A percentile compares a stretch with the other conserved stretches of the same genome.
Evolutionary conservation across 1,140 invertebrate genomes (phyloP).

Genomic region (Camponotus vicinus): DNA sequence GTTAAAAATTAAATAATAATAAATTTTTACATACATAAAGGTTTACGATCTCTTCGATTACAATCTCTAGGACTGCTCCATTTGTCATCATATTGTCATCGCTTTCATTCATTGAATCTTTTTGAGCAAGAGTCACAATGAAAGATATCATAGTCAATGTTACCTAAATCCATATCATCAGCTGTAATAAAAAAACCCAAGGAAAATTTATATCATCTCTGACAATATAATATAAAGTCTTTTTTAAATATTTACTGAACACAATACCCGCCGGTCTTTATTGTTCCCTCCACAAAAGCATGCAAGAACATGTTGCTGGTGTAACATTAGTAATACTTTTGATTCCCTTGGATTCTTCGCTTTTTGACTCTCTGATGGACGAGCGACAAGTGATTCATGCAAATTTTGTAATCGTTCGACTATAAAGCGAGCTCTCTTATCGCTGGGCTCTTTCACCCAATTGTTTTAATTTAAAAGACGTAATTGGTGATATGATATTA

Average conservation of each 20-base stretch:
- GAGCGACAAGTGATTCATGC: conserved; percentile 90
- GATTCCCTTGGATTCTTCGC: conserved; percentile 89
- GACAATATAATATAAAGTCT: conserved; percentile 56
- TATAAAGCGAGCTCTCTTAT: conserved; percentile 89
- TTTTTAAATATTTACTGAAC: conserved; percentile 83
- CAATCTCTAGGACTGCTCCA: conserved; percentile 42
- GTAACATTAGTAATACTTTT: conserved; percentile 91
- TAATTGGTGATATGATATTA: conserved; percentile 41
- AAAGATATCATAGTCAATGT: conserved; percentile 97
- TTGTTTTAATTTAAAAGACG: conserved; percentile 43
- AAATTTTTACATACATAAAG: conserved; percentile 78
- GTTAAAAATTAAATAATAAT: background rate
- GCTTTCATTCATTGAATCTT: conserved; percentile 68
- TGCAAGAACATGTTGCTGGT: conserved; percentile 94
- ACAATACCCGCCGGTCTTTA: conserved; percentile 94
- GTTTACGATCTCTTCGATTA: conserved; percentile 67
- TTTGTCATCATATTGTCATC: conserved; percentile 69
- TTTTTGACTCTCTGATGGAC: conserved; percentile 88
- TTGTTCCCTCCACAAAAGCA: conserved; percentile 96
- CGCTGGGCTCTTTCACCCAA: conserved; percentile 86
- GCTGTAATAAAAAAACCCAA: conserved; percentile 85
- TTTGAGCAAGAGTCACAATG: conserved; percentile 86
- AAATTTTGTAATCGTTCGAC: conserved; percentile 90
- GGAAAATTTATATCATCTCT: conserved; percentile 54
- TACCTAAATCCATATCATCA: conserved; percentile 98